A percentile compares a stretch with the other conserved stretches of the same genome.
phyloP scores from a whole-genome alignment of 2,888 invertebrate species.

The Pheosia tremula region DNA sequence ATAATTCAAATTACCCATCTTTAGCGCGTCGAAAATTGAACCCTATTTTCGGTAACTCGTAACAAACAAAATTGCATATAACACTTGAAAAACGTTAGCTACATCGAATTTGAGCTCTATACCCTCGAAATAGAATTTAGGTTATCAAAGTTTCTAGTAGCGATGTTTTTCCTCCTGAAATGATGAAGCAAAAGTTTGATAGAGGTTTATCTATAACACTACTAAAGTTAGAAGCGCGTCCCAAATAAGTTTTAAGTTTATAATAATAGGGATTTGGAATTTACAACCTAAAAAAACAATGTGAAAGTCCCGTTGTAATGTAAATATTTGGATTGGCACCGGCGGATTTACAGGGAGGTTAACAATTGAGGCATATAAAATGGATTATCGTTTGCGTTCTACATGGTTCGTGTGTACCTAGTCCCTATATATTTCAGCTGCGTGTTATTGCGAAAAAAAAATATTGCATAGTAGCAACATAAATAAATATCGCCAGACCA shows the following conservation, averaged over 20 bases:
- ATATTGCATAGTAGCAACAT: too few relatives aligned
- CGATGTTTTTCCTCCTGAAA: slow-evolving; percentile 16
- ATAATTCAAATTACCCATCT: slow-evolving; percentile 36
- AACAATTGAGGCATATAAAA: slow-evolving; percentile 1
- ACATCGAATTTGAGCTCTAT: slow-evolving; percentile 11
- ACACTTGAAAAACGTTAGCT: background rate
- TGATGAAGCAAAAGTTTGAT: slow-evolving; percentile 36
- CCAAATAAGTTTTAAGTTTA: slow-evolving; percentile 34
- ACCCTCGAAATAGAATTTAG: background rate
- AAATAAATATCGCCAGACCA: too few relatives aligned
- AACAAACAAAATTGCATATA: slow-evolving; percentile 9
- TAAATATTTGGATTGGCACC: slow-evolving; percentile 7
- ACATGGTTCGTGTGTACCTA: too few relatives aligned
- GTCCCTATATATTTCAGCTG: too few relatives aligned
- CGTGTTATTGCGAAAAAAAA: background rate
- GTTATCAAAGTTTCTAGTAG: slow-evolving; percentile 1
- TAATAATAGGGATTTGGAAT: slow-evolving; percentile 18
- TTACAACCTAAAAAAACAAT: slow-evolving; percentile 12
- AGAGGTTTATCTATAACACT: slow-evolving; percentile 31
- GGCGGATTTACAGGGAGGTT: slow-evolving; percentile 7
- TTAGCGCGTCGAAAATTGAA: slow-evolving; percentile 32
- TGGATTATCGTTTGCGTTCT: too few relatives aligned
- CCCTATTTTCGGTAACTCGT: slow-evolving; percentile 23
- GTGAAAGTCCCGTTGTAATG: background rate
- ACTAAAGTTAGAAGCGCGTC: slow-evolving; percentile 24